Evolutionary conservation across 64 coral and sea anemone genomes (phyloP), one percentile per base, ranked within the genome.

Genomic region (Pocillopora verrucosa): DNA sequence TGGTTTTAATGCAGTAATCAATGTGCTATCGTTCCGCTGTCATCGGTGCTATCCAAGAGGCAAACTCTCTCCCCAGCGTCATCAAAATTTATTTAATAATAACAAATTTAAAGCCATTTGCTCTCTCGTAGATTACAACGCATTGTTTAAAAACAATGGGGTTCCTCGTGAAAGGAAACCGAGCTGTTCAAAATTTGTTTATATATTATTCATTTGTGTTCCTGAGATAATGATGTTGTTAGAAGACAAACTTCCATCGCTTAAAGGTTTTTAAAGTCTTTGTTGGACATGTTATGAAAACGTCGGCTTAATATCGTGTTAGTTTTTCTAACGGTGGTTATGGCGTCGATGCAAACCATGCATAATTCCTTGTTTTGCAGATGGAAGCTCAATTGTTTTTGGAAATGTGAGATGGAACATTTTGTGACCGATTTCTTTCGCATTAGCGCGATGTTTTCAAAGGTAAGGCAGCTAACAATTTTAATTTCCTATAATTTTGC

Each of bases 191-290:
- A 59, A 7, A 79, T 79, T 79, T 79, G 57, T 79, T 59, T 59
- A 59, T 59, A 60, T 79, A 60, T 79, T 79, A 77, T 77, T 79
- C 19, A 79, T 79, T 59, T 79, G 56, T 15, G 77, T 79, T 60
- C 30, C 59, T 79, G 20, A 4, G 7, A 51, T 51, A 59, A 51
- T 9, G 56, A 12, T 22, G 67, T 70, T 25, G 20, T 25, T 20
- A 22, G n/a, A 24, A 30, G 67, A 17, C 19, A 70, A 70, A 70
- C 12, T 6, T 70, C n/a, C 67, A 70, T 70, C 67, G 67, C 25
- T 70, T 10, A 24, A 11, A 70, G 6, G 19, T 20, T 70, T 70
- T 70, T 11, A 11, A 24, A 24, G 67, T 70, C 67, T 70, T 20
- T 70, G n/a, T 70, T 70, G 1, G 22, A 25, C 67, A 25, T 70